Evolutionary conservation across 2,113 vertebrate genomes (phyloP), one percentile per base, ranked within the genome.

Genomic region (Phylloscopus trochilus): DNA sequence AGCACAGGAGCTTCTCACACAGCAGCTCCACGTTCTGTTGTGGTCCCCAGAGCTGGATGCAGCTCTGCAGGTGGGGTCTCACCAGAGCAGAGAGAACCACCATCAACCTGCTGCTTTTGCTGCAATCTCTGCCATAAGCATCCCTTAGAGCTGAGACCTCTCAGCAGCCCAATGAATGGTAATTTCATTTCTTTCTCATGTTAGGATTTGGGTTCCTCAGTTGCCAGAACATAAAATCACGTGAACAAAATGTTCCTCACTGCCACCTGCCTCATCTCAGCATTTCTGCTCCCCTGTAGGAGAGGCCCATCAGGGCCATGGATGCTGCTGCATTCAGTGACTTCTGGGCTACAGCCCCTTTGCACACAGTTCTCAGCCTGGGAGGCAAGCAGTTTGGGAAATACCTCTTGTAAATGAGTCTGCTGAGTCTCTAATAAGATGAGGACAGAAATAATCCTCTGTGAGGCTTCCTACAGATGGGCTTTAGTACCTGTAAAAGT

Each of bases 401-500:
- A 60, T 37, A n/a, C 21, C 70, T 75, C 47, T 73, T 91, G 59
- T 28, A 87, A 83, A 92, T 31, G 21, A 72, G 30, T 69, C 87
- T 90, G 60, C 70, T 89, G 83, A 84, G 74, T 31, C 76, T 95
- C 80, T 63, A 92, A 64, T 52, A 92, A 77, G 73, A 87, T 44
- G 43, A 94, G 68, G 68, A 93, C 85, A 89, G 90, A 96, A 95
- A 90, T 72, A 95, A 93, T 56, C 68, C 37, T n/a, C 7, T 31
- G 37, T 10, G 4, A 52, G 37, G 30, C 64, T 87, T 84, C 85
- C 72, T 80, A 24, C 87, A 88, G 72, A 52, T 75, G 80, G 79
- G 56, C 46, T 90, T 89, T 64, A 83, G 68, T 60, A 56, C 90
- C 51, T 84, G 60, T 56, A 64, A 49, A 78, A 46, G 80, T 83